phyloP scores from a whole-genome alignment of 1,140 invertebrate genomes.

The Drosophila lowei region DNA sequence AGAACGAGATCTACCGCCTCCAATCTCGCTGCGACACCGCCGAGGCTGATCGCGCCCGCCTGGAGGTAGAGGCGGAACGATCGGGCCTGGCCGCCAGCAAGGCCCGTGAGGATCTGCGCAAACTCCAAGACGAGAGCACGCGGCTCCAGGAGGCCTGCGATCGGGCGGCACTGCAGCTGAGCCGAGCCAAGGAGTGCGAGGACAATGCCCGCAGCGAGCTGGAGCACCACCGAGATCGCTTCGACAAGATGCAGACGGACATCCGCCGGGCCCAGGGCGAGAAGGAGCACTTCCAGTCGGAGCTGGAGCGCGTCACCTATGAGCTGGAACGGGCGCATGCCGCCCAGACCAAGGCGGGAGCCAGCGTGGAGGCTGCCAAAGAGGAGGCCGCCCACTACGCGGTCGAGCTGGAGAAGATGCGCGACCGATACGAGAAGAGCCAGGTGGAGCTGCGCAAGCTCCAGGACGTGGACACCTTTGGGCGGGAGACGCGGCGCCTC shows the following conservation, averaged over 20 bases:
- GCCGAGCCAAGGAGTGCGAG: conserved; percentile 93
- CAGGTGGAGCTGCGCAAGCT: conserved; percentile 92
- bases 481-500: conserved; percentile 88
- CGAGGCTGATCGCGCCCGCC: conserved; percentile 92
- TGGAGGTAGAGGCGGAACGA: conserved; percentile 94
- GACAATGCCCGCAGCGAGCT: conserved; percentile 95
- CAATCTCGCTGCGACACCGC: conserved; percentile 94
- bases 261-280: conserved; percentile 91
- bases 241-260: conserved; percentile 94
- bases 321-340: conserved; percentile 92
- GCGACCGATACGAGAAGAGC: conserved; percentile 94
- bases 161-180: conserved; percentile 91
- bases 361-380: conserved; percentile 93
- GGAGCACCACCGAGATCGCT: conserved; percentile 94
- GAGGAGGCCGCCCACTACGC: conserved; percentile 94
- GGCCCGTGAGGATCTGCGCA: conserved; percentile 92
- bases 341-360: conserved; percentile 92
- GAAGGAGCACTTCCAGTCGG: conserved; percentile 92
- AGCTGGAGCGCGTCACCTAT: conserved; percentile 92
- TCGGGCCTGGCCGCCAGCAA: conserved; percentile 90
- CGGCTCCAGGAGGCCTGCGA: conserved; percentile 94
- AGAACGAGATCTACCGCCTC: conserved; percentile 93
- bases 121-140: conserved; percentile 92
- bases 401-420: conserved; percentile 94
- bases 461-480: conserved; percentile 88